A percentile compares a stretch with the other conserved stretches of the same genome.
phyloP scores from a whole-genome alignment of 1,140 invertebrate species.

The Brachionus plicatilis region DNA sequence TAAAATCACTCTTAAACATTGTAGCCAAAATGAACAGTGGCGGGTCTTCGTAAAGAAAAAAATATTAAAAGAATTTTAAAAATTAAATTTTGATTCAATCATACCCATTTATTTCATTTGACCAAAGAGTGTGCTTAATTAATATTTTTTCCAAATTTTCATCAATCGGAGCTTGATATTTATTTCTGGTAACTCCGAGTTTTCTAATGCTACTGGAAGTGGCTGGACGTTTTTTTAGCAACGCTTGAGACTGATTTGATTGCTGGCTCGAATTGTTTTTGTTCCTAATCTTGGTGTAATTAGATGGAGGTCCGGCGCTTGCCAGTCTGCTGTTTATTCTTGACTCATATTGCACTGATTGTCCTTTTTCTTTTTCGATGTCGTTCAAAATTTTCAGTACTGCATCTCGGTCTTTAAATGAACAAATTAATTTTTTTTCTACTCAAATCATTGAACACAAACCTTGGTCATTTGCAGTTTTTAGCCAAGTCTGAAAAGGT shows the following conservation, averaged over 20 bases:
- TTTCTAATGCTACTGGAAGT: slow-evolving; percentile 14
- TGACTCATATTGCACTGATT: not conserved
- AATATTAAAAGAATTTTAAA: no score
- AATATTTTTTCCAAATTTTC: slow-evolving; percentile 36
- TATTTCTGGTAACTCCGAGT: slow-evolving; percentile 23
- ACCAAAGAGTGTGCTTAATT: slow-evolving; percentile 15
- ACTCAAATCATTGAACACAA: not conserved
- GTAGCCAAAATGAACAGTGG: slow-evolving; percentile 40
- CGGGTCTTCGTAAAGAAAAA: not conserved
- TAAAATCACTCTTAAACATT: slow-evolving; percentile 1
- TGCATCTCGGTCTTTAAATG: not conserved
- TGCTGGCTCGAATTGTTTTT: not conserved
- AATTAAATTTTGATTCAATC: not conserved
- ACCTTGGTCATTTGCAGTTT: slow-evolving; percentile 27
- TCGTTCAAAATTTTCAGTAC: slow-evolving; percentile 34
- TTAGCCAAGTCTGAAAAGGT: slow-evolving; percentile 15
- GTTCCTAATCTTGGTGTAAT: not conserved
- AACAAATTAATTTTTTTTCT: not conserved
- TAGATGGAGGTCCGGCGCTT: not conserved
- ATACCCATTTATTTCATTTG: slow-evolving; percentile 25
- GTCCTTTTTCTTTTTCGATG: not conserved
- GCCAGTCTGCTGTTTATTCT: not conserved
- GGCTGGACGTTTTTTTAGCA: not conserved
- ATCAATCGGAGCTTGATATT: slow-evolving; percentile 33
- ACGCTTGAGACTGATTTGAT: not conserved